phyloP scores from a whole-genome alignment of 2,888 invertebrate genomes.

The Saturnia pavonia region DNA sequence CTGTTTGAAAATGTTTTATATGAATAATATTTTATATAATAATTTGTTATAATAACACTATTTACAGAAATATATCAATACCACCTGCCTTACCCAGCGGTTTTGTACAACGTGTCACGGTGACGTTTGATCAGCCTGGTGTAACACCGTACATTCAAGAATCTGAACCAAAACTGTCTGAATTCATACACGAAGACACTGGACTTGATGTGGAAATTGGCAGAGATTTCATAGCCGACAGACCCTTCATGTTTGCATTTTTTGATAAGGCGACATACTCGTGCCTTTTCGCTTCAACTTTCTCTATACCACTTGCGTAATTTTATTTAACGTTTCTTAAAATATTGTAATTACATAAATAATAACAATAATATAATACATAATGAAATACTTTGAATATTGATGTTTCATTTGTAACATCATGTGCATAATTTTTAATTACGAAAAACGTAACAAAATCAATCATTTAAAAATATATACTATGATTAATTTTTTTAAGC shows the following conservation, averaged over 20 bases:
- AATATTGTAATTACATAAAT: background rate
- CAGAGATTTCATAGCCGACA: slow-evolving; percentile 17
- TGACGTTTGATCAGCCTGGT: background rate
- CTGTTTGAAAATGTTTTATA: too few relatives aligned
- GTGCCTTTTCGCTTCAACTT: background rate
- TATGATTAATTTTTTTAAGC: too few relatives aligned
- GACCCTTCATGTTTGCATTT: background rate
- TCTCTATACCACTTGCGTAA: background rate
- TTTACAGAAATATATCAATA: slow-evolving; percentile 18
- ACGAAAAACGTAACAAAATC: too few relatives aligned
- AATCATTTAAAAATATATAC: too few relatives aligned
- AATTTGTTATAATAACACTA: background rate
- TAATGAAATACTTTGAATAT: background rate
- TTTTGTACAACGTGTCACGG: slow-evolving; percentile 16
- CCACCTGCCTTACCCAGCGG: slow-evolving; percentile 15
- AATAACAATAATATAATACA: background rate
- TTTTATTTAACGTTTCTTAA: background rate
- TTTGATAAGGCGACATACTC: background rate
- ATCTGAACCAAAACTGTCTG: background rate
- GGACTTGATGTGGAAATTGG: slow-evolving; percentile 17
- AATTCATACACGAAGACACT: slow-evolving; percentile 2
- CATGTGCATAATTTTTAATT: too few relatives aligned
- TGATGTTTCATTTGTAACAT: too few relatives aligned
- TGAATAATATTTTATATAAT: too few relatives aligned
- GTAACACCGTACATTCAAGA: slow-evolving; percentile 2